Percentiles rank a stretch among this genome's conserved stretches.
Evolutionary conservation across 2,888 invertebrate genomes (phyloP).

Genomic region (Caradrina clavipalpis): DNA sequence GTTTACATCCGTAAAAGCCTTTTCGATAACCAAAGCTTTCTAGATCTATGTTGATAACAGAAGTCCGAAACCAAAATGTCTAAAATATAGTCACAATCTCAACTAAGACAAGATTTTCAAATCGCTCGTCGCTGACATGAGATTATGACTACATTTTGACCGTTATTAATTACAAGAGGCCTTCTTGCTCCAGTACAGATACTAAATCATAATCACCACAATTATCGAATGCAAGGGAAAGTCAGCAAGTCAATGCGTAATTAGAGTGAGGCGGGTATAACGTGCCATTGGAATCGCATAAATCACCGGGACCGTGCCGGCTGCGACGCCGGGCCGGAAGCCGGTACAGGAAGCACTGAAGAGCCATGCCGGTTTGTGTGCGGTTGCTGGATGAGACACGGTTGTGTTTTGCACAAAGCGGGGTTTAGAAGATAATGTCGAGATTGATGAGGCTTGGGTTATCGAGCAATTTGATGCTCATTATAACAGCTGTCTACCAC

Average conservation of each 20-base stretch:
- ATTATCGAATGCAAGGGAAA: conserved; percentile 51
- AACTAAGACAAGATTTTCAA: no score
- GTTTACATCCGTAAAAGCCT: no score
- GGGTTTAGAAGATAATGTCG: not conserved
- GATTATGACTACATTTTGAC: no score
- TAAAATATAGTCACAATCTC: no score
- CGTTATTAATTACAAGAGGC: no score
- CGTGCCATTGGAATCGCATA: conserved; percentile 85
- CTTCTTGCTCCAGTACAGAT: not conserved
- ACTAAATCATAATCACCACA: conserved; percentile 11
- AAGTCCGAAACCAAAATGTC: no score
- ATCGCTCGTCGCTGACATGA: no score
- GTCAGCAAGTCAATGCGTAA: conserved; percentile 65
- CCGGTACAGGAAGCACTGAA: conserved; percentile 83
- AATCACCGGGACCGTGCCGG: conserved; percentile 82
- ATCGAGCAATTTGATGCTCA: no score
- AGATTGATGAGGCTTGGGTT: no score
- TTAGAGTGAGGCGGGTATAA: conserved; percentile 81
- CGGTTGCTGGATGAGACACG: conserved; percentile 69
- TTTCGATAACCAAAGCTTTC: no score
- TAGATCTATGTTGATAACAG: no score
- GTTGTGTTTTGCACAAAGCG: not conserved
- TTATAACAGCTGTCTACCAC: no score
- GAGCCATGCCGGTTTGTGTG: conserved; percentile 68
- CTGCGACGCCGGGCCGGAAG: conserved; percentile 85